Conservation (phyloP, 2,888 invertebrate genomes). For the Homarus gammarus region DNA sequence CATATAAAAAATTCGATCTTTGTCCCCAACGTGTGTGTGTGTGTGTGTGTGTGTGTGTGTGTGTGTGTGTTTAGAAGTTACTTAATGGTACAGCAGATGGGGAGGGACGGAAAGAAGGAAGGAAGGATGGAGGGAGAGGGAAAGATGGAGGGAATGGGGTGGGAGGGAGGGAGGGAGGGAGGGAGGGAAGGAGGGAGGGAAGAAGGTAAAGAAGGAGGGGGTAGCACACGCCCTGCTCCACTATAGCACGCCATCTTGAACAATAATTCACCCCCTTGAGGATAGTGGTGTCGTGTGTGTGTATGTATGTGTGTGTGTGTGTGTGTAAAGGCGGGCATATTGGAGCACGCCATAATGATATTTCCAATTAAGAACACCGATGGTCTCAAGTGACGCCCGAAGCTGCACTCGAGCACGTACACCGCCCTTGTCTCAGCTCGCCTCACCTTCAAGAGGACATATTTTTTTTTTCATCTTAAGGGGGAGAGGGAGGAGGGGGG, state of each 20-base stretch:
- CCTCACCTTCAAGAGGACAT: constrained; percentile 5
- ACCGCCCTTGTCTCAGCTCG: background rate
- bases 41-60: no score
- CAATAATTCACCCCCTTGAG: constrained; percentile 32
- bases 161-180: no score
- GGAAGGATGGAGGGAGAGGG: no score
- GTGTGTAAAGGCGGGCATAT: constrained; percentile 23
- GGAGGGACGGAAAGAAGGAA: no score
- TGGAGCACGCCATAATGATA: constrained; percentile 54
- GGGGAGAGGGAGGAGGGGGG: background rate
- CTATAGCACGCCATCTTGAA: constrained; percentile 37
- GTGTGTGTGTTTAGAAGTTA: no score
- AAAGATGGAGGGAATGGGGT: no score
- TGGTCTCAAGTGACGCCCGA: constrained; percentile 26
- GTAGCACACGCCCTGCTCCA: background rate
- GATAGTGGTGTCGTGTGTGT: constrained; percentile 13
- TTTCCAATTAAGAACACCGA: constrained; percentile 60
- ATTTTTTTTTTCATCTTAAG: no score
- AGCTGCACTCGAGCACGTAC: constrained; percentile 50
- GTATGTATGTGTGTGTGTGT: constrained; percentile 11
- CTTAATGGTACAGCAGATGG: no score
- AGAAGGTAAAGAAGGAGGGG: no score
- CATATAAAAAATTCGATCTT: no score
- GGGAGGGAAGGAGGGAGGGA: no score
- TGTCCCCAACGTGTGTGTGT: no score